These are phyloP conservation scores for Acropora tenuis DNA, from an alignment of 64 coral and sea anemone species.

Conservation along the genomic window DNA sequence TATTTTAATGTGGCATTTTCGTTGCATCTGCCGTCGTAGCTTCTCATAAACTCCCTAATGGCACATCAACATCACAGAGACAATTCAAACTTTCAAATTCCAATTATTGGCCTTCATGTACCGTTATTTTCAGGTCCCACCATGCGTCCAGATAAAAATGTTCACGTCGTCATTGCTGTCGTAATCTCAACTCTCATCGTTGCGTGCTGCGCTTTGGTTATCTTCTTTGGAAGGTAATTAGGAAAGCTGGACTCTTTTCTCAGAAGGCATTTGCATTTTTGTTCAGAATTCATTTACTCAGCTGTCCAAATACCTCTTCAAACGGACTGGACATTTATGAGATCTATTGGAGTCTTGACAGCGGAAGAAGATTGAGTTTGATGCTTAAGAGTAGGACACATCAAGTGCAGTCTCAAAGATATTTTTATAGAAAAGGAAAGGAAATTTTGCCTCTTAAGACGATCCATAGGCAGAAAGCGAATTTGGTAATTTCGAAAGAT, in stretches of 20 bases:
- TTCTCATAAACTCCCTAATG: too few species aligned
- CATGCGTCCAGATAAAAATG: neutral
- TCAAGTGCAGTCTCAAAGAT: too few species aligned
- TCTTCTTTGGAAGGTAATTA: slow-evolving; percentile 26
- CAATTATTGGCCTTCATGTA: neutral
- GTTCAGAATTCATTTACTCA: neutral
- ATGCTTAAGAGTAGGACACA: too few species aligned
- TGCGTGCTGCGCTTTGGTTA: neutral
- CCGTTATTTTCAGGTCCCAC: slow-evolving; percentile 6
- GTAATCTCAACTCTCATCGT: slow-evolving; percentile 3
- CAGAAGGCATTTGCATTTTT: neutral
- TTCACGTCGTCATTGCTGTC: neutral
- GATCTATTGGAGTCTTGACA: neutral
- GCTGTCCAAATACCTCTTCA: neutral
- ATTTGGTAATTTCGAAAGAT: too few species aligned
- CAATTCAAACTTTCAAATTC: neutral
- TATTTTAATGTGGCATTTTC: too few species aligned
- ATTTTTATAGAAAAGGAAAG: too few species aligned
- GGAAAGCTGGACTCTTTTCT: neutral
- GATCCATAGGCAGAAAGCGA: too few species aligned
- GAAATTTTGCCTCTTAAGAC: too few species aligned
- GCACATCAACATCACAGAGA: neutral
- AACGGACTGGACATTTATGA: neutral
- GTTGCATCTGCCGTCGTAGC: too few species aligned
- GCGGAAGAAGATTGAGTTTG: too few species aligned